These are phyloP conservation scores for Myodes glareolus DNA, from an alignment of 2,113 vertebrate species.

Conservation along the genomic window DNA sequence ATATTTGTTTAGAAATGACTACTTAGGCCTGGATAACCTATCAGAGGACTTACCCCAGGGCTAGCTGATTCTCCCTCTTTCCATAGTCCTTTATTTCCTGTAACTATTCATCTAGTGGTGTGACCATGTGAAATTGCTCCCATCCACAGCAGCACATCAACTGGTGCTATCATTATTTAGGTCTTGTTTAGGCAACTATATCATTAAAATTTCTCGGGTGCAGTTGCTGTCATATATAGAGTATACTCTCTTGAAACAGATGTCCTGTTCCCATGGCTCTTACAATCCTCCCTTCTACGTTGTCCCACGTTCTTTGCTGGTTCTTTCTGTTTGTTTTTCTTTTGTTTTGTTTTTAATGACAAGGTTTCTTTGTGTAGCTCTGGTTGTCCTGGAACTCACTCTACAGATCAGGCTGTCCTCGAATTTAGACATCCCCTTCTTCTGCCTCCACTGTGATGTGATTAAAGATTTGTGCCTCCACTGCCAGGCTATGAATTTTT, in stretches of 20 bases:
- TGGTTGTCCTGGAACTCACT: neutral
- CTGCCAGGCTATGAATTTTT: neutral
- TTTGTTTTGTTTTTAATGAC: neutral
- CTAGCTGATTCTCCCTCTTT: neutral
- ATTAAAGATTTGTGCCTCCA: neutral
- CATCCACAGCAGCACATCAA: neutral
- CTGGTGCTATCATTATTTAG: neutral
- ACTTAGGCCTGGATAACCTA: neutral
- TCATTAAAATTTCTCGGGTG: neutral
- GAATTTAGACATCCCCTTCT: neutral
- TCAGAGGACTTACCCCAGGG: neutral
- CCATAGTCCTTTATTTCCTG: neutral
- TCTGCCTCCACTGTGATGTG: neutral
- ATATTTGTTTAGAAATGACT: neutral
- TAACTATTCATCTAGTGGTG: neutral
- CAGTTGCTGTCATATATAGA: neutral
- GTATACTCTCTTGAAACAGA: neutral
- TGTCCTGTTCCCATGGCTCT: neutral
- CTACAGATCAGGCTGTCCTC: neutral
- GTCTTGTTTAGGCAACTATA: neutral
- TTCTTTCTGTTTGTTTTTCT: neutral
- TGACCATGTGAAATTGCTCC: neutral
- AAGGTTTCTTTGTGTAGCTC: neutral
- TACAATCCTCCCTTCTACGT: neutral
- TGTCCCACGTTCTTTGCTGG: neutral